Evolutionary conservation across 2,113 vertebrate genomes (phyloP).

Genomic region (Corythoichthys haematopterus): DNA sequence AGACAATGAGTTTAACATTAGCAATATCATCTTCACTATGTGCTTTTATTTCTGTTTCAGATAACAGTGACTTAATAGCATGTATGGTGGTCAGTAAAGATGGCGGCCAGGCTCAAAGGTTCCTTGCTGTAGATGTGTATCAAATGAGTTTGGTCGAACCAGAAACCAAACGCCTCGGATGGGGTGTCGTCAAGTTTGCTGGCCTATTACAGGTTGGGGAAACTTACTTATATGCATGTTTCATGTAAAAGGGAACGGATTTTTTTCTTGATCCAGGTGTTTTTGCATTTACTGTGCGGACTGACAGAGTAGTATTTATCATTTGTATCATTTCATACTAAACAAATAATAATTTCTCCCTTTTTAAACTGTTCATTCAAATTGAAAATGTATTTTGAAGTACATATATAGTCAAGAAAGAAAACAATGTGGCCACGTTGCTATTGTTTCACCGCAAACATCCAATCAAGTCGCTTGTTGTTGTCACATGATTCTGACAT

Average conservation of each 20-base stretch:
- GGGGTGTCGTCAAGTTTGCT: slow-evolving; percentile 97
- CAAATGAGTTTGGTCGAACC: slow-evolving; percentile 98
- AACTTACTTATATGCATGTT: not conserved
- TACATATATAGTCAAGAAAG: no score
- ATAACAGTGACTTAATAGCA: slow-evolving; percentile 96
- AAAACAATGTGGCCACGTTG: no score
- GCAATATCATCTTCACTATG: not conserved
- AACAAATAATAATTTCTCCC: no score
- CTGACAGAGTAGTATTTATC: no score
- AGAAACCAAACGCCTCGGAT: slow-evolving; percentile 89
- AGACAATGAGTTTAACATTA: no score
- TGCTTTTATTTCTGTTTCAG: slow-evolving; percentile 57
- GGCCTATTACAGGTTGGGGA: slow-evolving; percentile 85
- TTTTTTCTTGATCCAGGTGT: not conserved
- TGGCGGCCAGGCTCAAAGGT: slow-evolving; percentile 87
- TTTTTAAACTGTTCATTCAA: no score
- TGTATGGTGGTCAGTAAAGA: slow-evolving; percentile 95
- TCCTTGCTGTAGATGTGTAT: slow-evolving; percentile 94
- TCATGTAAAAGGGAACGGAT: not conserved
- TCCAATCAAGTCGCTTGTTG: not conserved
- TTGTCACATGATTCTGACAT: not conserved
- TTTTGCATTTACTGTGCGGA: not conserved
- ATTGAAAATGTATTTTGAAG: no score
- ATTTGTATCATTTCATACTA: no score
- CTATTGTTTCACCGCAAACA: not conserved